Evolutionary conservation across 2,888 invertebrate species (phyloP).

Genomic region (Hemaris fuciformis): DNA sequence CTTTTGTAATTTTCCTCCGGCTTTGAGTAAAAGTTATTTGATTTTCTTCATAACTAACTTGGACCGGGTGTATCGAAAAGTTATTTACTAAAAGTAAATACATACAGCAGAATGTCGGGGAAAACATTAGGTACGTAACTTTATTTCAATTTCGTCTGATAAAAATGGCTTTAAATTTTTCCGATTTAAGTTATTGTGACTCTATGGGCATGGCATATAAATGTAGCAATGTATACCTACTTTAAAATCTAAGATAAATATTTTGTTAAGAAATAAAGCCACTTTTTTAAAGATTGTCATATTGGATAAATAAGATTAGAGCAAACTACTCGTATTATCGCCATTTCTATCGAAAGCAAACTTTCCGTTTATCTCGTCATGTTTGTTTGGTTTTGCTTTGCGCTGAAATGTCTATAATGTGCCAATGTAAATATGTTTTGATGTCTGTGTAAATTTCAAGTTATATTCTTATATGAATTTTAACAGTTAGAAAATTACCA

Average conservation of each 20-base stretch:
- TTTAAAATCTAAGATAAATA: background rate
- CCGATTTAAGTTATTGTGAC: background rate
- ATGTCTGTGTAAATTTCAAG: background rate
- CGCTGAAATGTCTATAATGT: background rate
- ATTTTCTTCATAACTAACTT: constrained; percentile 4
- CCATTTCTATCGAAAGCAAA: background rate
- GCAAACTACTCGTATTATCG: background rate
- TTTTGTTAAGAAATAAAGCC: background rate
- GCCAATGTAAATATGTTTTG: background rate
- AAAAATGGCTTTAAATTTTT: background rate
- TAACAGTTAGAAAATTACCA: background rate
- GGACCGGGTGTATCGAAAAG: background rate
- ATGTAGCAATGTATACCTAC: background rate
- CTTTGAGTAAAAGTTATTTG: constrained; percentile 6
- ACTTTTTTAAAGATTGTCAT: background rate
- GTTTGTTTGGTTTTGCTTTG: background rate
- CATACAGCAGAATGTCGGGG: background rate
- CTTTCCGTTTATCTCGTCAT: background rate
- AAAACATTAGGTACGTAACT: constrained; percentile 1
- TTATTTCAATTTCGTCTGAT: background rate
- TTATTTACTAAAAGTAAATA: background rate
- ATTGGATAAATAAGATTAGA: background rate
- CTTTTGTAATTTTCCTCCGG: constrained; percentile 37
- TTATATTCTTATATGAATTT: background rate
- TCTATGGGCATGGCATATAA: background rate